These are phyloP conservation scores for Camponotus vicinus DNA, from an alignment of 1,140 invertebrate genomes.

Conservation along the genomic window DNA sequence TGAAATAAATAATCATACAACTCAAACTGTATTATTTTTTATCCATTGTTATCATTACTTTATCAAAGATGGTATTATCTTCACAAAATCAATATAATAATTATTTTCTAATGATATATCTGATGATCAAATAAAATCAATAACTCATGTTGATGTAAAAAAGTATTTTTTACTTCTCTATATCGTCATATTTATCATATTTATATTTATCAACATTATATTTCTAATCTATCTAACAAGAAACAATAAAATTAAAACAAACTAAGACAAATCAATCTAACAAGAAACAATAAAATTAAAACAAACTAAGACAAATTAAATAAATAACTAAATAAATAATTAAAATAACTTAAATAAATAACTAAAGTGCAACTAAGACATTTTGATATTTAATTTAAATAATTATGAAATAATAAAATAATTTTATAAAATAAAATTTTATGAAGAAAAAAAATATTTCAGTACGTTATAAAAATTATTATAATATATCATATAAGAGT, in stretches of 20 bases:
- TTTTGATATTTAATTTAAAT: conserved; percentile 6
- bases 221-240: neutral
- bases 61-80: neutral
- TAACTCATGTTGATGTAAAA: neutral
- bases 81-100: neutral
- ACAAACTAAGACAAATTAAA: neutral
- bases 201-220: too few species aligned
- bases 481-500: neutral
- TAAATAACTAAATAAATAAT: neutral
- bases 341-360: too few species aligned
- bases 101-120: neutral
- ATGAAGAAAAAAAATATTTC: neutral
- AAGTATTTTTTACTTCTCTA: neutral
- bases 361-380: neutral
- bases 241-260: conserved; percentile 5
- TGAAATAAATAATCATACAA: neutral
- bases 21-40: neutral
- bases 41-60: neutral
- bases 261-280: neutral
- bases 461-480: neutral
- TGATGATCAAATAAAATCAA: neutral
- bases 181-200: neutral
- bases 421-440: neutral
- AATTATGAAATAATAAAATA: neutral
- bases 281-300: neutral